These are phyloP conservation scores for Alligator sinensis DNA, from an alignment of 2,113 vertebrate species.

Conservation along the genomic window DNA sequence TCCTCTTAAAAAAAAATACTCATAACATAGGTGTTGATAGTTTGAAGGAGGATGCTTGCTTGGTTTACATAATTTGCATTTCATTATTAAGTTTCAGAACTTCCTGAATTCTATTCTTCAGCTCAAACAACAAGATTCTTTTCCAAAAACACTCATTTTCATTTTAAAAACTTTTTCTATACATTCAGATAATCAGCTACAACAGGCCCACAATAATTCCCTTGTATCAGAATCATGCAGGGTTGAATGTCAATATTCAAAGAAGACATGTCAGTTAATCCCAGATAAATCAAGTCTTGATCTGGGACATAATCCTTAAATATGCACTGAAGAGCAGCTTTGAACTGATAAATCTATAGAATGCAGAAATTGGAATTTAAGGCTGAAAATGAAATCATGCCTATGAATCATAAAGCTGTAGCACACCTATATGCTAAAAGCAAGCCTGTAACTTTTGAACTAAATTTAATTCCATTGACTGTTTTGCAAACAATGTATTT, in stretches of 20 bases:
- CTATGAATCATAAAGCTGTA: not conserved
- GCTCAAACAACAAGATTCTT: not conserved
- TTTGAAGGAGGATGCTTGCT: not conserved
- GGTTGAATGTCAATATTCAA: conserved; percentile 5
- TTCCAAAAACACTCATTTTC: not conserved
- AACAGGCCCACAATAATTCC: not conserved
- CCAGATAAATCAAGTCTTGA: not conserved
- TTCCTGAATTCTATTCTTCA: not conserved
- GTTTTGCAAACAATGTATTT: not conserved
- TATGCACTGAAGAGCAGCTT: conserved; percentile 37
- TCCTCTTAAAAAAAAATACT: not conserved
- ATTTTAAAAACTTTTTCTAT: not conserved
- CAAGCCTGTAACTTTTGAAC: not conserved
- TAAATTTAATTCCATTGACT: not conserved
- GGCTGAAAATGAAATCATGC: not conserved
- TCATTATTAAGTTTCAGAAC: not conserved
- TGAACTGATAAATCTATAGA: conserved; percentile 45
- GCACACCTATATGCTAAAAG: not conserved
- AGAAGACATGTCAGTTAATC: conserved; percentile 23
- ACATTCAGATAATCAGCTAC: not conserved
- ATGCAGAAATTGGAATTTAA: conserved; percentile 21
- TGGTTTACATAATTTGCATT: not conserved
- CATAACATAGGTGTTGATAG: not conserved
- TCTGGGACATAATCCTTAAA: conserved; percentile 26
- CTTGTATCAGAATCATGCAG: not conserved